Conservation (phyloP, 2,888 invertebrate species). For the Lingula anatina region DNA sequence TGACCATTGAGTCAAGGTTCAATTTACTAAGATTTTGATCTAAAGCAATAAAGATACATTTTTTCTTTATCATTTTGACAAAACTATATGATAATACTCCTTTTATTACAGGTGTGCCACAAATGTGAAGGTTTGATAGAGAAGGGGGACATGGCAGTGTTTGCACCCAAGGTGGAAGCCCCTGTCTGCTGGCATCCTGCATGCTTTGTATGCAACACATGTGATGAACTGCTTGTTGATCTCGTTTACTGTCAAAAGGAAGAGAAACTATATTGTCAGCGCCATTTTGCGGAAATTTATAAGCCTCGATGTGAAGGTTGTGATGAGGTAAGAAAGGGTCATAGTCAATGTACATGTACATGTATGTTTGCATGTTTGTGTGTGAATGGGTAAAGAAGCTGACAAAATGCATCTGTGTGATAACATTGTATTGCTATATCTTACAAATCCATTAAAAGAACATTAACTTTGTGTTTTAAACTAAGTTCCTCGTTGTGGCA, state of each 20-base stretch:
- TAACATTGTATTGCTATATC: not conserved
- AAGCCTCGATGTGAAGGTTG: conserved; percentile 95
- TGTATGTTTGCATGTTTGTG: not conserved
- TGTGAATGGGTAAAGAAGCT: not conserved
- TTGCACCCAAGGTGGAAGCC: conserved; percentile 76
- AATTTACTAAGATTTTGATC: too few species aligned
- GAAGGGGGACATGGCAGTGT: conserved; percentile 76
- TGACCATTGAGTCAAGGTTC: too few species aligned
- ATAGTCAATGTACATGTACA: not conserved
- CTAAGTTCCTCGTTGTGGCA: too few species aligned
- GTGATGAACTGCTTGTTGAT: conserved; percentile 90
- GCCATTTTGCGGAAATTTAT: conserved; percentile 93
- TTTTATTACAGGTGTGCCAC: conserved; percentile 66
- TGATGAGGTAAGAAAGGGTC: conserved; percentile 81
- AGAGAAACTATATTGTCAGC: conserved; percentile 80
- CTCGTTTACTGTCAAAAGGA: conserved; percentile 92
- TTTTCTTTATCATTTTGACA: too few species aligned
- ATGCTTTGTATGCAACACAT: conserved; percentile 85
- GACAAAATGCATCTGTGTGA: not conserved
- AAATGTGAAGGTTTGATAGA: conserved; percentile 76
- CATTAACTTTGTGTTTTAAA: too few species aligned
- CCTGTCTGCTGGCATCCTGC: conserved; percentile 78
- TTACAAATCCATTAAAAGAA: not conserved
- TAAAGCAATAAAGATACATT: too few species aligned
- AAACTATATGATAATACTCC: not conserved